Percentiles rank a stretch among this genome's conserved stretches.
Conservation (phyloP, 1,140 invertebrate species). For the Neodiprion lecontei region DNA sequence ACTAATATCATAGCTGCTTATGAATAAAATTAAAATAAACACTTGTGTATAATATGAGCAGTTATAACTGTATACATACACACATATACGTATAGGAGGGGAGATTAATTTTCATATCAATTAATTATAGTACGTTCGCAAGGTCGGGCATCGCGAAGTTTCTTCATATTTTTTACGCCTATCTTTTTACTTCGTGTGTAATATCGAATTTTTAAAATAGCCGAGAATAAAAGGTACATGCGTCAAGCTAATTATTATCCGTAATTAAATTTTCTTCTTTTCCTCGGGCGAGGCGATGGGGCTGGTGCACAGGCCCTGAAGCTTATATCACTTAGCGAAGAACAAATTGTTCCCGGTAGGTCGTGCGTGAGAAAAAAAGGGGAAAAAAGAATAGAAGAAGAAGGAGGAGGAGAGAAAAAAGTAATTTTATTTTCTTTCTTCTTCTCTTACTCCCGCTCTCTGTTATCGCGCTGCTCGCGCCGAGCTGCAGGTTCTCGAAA, state of each 20-base stretch:
- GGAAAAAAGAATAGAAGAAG: not conserved
- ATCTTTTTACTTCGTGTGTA: not conserved
- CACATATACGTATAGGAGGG: too few relatives aligned
- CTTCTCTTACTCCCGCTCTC: not conserved
- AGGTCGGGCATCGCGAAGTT: too few relatives aligned
- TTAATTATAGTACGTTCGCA: too few relatives aligned
- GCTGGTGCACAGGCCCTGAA: not conserved
- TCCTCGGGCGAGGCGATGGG: not conserved
- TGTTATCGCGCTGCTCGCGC: not conserved
- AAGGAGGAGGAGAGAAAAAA: not conserved
- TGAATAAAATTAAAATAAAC: conserved; percentile 4
- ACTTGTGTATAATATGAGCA: not conserved
- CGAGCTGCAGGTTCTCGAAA: not conserved
- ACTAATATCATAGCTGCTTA: not conserved
- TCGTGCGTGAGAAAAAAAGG: not conserved
- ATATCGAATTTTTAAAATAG: not conserved
- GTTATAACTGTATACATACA: too few relatives aligned
- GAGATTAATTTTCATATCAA: too few relatives aligned
- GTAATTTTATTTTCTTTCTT: not conserved
- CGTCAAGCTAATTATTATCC: not conserved
- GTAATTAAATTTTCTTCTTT: not conserved
- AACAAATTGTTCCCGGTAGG: conserved; percentile 1
- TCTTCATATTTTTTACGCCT: too few relatives aligned
- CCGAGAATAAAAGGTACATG: not conserved
- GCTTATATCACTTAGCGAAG: conserved; percentile 7